Evolutionary conservation across 2,113 vertebrate species (phyloP), one percentile per base, ranked within the genome.

Genomic region (Nesoenas mayeri): DNA sequence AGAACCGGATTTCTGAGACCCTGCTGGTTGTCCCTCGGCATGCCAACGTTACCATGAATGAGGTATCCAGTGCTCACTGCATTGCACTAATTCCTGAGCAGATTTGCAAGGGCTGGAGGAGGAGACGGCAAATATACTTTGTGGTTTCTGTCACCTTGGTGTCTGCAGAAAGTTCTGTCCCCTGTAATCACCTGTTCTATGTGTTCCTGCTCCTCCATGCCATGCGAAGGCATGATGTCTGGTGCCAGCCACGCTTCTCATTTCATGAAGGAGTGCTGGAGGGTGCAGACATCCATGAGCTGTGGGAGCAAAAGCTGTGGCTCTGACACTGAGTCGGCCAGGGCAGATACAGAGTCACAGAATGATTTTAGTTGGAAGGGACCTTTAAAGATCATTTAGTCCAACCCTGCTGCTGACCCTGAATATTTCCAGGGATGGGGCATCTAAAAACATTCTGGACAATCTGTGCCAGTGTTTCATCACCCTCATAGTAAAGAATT

Each of bases 91-190:
- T 11, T n/a, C 34, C 60, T 51, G 80, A 44, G 25, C 32, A 53
- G 53, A 19, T 60, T 34, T 1, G 3, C 0, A 4, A 57, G 54
- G 48, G 29, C 44, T 57, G 51, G 16, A 79, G 78, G 61, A 69
- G 3, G 21, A 57, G 29, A 34, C 5, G 40, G 14, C 1, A 10
- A 73, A 51, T 8, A 15, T 0, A 0, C 22, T 25, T 18, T 16
- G 10, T 66, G 13, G n/a, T 75, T 88, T 62, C 32, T 73, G 42
- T 38, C 60, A 51, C 34, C 31, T 50, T 18, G 34, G 5, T 24
- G 38, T 29, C 62, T 38, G 40, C 42, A 79, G 56, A 51, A 54
- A 73, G 36, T 26, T 88, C 38, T 82, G 24, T 5, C 34, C 5
- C 0, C 16, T 5, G 3, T 15, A 50, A 56, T 34, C 16, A 80